Conservation (phyloP, 2,888 invertebrate genomes). For the Metacarcinus magister region DNA sequence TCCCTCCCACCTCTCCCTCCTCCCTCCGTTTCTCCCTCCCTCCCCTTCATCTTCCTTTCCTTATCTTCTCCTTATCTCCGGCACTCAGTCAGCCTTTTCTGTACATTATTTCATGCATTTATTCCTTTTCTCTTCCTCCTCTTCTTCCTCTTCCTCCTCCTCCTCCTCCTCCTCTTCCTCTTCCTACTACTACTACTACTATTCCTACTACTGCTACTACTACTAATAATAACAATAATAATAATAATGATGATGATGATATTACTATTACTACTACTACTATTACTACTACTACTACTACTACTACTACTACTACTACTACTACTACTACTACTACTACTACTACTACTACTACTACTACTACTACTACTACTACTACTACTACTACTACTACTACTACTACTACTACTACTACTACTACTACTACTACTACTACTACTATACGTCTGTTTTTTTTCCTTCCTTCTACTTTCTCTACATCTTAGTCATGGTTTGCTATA, state of each 20-base stretch:
- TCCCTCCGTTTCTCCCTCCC: not conserved
- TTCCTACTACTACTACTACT: conserved; percentile 41
- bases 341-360: conserved; percentile 19
- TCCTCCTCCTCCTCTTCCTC: not conserved
- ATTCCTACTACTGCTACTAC: not conserved
- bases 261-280: conserved; percentile 19
- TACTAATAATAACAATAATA: not conserved
- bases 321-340: conserved; percentile 34
- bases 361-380: conserved; percentile 26
- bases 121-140: not conserved
- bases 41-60: not conserved
- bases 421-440: not conserved
- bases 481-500: no score
- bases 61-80: not conserved
- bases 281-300: not conserved
- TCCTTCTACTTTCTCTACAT: no score
- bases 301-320: conserved; percentile 28
- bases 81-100: not conserved
- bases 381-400: not conserved
- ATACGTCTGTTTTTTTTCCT: no score
- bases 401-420: not conserved
- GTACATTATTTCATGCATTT: not conserved
- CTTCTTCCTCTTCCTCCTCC: not conserved
- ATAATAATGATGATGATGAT: not conserved
- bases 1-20: not conserved